Evolutionary conservation across 2,888 invertebrate species (phyloP).

Genomic region (Eustalomyia histrio): DNA sequence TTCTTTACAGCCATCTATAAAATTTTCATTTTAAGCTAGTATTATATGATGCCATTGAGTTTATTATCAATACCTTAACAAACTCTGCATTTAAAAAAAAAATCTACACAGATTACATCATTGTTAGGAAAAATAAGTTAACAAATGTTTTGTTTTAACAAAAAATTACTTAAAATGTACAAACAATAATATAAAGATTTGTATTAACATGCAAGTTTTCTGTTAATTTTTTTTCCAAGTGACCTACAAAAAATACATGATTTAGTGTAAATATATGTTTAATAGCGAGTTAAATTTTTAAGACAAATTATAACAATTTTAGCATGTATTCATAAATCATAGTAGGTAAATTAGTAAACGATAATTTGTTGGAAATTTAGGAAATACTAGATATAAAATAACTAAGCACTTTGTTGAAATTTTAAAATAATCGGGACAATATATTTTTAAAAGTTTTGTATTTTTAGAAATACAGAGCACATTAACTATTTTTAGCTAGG

Average conservation of each 20-base stretch:
- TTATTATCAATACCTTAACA: not conserved
- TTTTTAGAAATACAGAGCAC: no score
- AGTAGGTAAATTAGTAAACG: not conserved
- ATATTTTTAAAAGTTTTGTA: no score
- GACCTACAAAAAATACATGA: constrained; percentile 16
- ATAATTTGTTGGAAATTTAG: not conserved
- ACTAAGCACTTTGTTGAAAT: no score
- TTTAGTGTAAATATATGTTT: constrained; percentile 24
- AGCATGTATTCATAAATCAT: constrained; percentile 7
- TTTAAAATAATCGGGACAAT: no score
- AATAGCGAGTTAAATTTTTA: not conserved
- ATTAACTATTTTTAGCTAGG: no score
- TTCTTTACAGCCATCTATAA: not conserved
- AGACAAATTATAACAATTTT: constrained; percentile 5
- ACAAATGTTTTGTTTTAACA: not conserved
- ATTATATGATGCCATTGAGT: not conserved
- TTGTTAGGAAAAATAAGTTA: constrained; percentile 7
- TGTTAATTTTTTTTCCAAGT: not conserved
- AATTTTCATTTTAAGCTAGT: not conserved
- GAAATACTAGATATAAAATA: no score
- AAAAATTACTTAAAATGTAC: not conserved
- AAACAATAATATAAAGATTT: not conserved
- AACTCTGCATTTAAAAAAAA: not conserved
- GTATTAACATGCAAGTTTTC: not conserved
- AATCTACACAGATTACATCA: constrained; percentile 2